Evolutionary conservation across 2,797 vertebrate genomes (phyloP), one percentile per base, ranked within the genome.

Genomic region (Pagetopsis macropterus): DNA sequence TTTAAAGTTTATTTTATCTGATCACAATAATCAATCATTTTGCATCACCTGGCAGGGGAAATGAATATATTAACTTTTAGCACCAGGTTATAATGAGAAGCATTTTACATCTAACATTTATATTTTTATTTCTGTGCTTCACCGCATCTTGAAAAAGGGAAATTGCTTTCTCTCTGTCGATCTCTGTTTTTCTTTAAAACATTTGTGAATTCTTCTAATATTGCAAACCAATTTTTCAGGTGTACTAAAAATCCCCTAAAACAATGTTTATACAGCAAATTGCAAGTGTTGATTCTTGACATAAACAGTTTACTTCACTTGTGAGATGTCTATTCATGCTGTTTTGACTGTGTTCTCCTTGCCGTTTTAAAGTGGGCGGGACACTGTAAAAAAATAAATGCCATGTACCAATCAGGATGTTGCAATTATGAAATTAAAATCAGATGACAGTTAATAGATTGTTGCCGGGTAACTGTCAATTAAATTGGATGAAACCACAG

Each of bases 41-140:
- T 87, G 81, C 83, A 82, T 85, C 64, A 79, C 21, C 65, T 84
- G 82, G 78, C 68, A 60, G 40, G n/a, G 64, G 65, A 78, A 81
- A 75, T 48, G 41, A 50, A 46, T 44, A 58, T 74, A n/a, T 74
- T 46, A 70, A 65, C 37, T 78, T 59, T 68, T 27, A 78, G 67
- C 58, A 68, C 62, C 65, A 61, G 76, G 70, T 70, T 51, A 23
- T 81, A 74, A 88, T 84, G 49, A 78, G 72, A 84, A 87, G 67
- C 73, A 85, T 49, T 60, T 75, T 72, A 59, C 71, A 66, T 33
- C 51, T 72, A 78, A 79, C 63, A 71, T 33, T 41, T 19, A 17
- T 57, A 62, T 84, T 90, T 82, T 45, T 87, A 37, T 88, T 83
- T 79, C 50, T 6, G 73, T 56, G 52, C 59, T 63, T 70, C 62